phyloP scores from a whole-genome alignment of 2,888 invertebrate species.

The Halictus quadricinctus region DNA sequence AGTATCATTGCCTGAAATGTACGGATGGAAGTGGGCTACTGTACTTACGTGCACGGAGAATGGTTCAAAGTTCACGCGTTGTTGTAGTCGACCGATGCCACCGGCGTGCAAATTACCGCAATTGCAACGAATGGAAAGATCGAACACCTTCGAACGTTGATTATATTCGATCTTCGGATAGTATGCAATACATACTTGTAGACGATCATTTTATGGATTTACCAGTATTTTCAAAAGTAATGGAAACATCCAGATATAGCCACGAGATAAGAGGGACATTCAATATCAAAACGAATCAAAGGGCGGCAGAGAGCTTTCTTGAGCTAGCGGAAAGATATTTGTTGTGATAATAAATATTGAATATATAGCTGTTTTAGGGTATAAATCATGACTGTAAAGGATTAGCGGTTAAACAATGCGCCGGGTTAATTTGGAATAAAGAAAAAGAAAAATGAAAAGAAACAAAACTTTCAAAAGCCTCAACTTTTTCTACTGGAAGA shows the following conservation, averaged over 20 bases:
- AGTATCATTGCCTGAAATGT: neutral
- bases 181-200: neutral
- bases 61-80: neutral
- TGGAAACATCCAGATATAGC: neutral
- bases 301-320: constrained; percentile 72
- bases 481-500: constrained; percentile 52
- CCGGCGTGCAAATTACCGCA: neutral
- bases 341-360: constrained; percentile 81
- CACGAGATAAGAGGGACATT: neutral
- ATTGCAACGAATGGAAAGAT: neutral
- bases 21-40: neutral
- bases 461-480: constrained; percentile 35
- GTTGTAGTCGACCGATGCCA: neutral
- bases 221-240: neutral
- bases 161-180: neutral
- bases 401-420: constrained; percentile 48
- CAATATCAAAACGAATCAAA: constrained; percentile 77
- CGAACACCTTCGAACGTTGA: neutral
- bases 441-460: constrained; percentile 58
- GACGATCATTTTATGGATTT: neutral
- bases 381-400: constrained; percentile 70
- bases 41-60: neutral
- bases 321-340: constrained; percentile 77
- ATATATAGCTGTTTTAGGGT: constrained; percentile 75
- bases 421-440: constrained; percentile 60